A percentile compares a stretch with the other conserved stretches of the same genome.
phyloP scores from a whole-genome alignment of 2,797 vertebrate genomes.

The Enteromius paludinosus region DNA sequence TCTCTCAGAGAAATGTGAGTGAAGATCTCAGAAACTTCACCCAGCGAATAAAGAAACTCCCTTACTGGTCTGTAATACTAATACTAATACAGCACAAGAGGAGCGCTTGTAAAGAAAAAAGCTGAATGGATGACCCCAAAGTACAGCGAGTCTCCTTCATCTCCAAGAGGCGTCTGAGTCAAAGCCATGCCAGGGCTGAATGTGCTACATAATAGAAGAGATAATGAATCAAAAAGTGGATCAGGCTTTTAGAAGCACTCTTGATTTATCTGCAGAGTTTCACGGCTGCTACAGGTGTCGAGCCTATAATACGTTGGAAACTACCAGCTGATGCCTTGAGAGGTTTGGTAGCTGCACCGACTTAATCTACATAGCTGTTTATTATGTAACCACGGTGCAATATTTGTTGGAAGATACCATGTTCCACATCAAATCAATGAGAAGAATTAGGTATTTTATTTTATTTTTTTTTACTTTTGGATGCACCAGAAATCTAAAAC shows the following conservation, averaged over 20 bases:
- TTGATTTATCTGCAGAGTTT: not conserved
- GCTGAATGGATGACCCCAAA: slow-evolving; percentile 32
- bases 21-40: not conserved
- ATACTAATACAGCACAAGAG: slow-evolving; percentile 12
- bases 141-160: slow-evolving; percentile 11
- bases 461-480: not conserved
- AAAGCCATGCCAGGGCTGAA: not conserved
- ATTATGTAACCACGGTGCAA: not conserved
- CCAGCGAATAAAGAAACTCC: not conserved
- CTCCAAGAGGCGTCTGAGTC: not conserved
- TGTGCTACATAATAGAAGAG: not conserved
- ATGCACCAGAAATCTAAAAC: not conserved
- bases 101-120: not conserved
- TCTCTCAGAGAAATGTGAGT: not conserved
- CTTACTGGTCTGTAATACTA: slow-evolving; percentile 1
- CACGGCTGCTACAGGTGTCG: not conserved
- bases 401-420: not conserved
- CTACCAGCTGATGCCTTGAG: not conserved
- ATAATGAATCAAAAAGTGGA: slow-evolving; percentile 31
- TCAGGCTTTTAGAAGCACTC: slow-evolving; percentile 25
- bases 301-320: not conserved
- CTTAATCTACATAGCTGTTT: not conserved
- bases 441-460: not conserved
- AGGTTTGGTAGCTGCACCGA: too few relatives aligned
- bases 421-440: not conserved